Base-by-base conservation (phyloP, 2,113 vertebrate species). In the Thalassarche chlororhynchos region DNA sequence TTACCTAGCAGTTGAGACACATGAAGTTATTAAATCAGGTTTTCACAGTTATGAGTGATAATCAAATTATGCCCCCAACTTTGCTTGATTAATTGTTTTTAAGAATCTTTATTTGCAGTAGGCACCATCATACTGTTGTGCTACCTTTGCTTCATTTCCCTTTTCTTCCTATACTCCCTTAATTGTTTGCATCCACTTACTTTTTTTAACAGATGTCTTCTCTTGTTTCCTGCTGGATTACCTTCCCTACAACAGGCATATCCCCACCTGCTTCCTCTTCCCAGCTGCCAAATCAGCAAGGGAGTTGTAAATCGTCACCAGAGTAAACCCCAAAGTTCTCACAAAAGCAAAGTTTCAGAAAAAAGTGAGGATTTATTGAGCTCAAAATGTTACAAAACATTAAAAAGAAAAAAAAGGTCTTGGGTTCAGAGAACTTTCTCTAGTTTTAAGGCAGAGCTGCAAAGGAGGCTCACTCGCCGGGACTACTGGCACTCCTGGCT, bases 381-480 rank as follows among this genome's bases (percentile, higher is more conserved):
- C 10, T 61, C 31, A 55, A 49, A 54, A 42, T 51, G 15, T 34
- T 76, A 66, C 72, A 58, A 51, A 75, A 38, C 38, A 38, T 38
- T 38, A 38, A 17, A 5, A 52, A 29, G 4, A 28, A 17, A 17
- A 36, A 16, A 44, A 23, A 23, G 4, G 12, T 32, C 10, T 36
- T 60, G 7, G 3, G 7, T 51, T 75, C 17, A 46, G 17, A 70
- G 28, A 57, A 23, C 28, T 57, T 62, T 57, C 7, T 26, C 24
- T 46, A 25, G 4, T 62, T 81, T 81, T 51, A 69, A 51, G 36
- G n/a, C 18, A 55, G 32, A 34, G 10, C 19, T 57, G 29, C 21
- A 76, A 76, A 70, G 29, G 21, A 52, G 34, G 5, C 8, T 81
- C 6, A 4, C 11, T 46, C 0, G 0, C 20, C 0, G 0, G 18